Percentiles rank a stretch among this genome's conserved stretches.
Evolutionary conservation across 1,140 invertebrate genomes (phyloP).

Genomic region (Neodiprion pinetum): DNA sequence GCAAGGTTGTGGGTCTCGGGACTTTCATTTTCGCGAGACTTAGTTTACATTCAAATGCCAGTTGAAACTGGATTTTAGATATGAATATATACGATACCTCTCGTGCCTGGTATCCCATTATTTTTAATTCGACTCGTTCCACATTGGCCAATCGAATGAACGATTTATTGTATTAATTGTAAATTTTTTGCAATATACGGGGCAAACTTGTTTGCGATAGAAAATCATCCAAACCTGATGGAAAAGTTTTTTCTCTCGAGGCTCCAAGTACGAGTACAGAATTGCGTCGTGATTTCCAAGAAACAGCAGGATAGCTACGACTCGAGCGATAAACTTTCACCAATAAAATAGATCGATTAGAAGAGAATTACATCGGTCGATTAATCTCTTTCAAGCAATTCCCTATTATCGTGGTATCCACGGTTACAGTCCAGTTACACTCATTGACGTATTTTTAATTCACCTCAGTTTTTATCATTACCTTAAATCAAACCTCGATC

Average conservation of each 20-base stretch:
- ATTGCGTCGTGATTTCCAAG: background rate
- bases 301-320: background rate
- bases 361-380: constrained; percentile 5
- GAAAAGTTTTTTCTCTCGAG: background rate
- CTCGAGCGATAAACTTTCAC: constrained; percentile 32
- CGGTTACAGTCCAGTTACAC: too few relatives aligned
- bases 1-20: background rate
- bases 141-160: too few relatives aligned
- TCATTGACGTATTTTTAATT: too few relatives aligned
- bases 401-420: too few relatives aligned
- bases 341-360: constrained; percentile 35
- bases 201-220: too few relatives aligned
- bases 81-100: background rate
- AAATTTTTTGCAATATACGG: too few relatives aligned
- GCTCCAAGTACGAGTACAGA: background rate
- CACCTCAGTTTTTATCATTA: too few relatives aligned
- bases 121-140: background rate
- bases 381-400: background rate
- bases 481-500: too few relatives aligned
- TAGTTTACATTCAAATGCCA: background rate
- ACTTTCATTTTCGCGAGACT: constrained; percentile 2
- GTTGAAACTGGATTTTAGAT: background rate
- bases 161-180: too few relatives aligned
- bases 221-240: background rate
- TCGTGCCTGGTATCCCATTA: background rate